Conservation (phyloP, 2,888 invertebrate genomes). For the Epistrophe grossulariae region DNA sequence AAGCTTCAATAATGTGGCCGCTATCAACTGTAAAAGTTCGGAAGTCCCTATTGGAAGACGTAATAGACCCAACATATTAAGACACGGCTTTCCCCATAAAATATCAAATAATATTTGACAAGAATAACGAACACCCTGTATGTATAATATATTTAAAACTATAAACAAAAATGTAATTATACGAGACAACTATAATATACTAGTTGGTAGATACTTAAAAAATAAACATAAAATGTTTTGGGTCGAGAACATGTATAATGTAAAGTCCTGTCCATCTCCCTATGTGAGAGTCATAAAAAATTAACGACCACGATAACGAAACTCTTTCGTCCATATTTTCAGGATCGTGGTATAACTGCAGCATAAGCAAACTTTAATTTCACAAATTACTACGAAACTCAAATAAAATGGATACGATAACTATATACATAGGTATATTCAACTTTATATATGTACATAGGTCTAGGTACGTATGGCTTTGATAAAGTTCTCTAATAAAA, state of each 20-base stretch:
- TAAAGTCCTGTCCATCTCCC: constrained; percentile 15
- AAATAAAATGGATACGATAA: background rate
- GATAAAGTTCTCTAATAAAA: constrained; percentile 38
- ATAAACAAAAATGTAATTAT: background rate
- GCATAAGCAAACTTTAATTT: constrained; percentile 27
- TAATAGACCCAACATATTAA: too few species aligned
- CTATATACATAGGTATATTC: background rate
- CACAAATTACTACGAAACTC: constrained; percentile 14
- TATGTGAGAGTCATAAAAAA: constrained; percentile 7
- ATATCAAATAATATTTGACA: too few species aligned
- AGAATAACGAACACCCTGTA: background rate
- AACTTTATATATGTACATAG: background rate
- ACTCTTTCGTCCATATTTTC: constrained; percentile 10
- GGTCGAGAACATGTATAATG: background rate
- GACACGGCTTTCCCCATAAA: too few species aligned
- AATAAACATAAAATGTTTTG: constrained; percentile 21
- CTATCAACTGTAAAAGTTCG: too few species aligned
- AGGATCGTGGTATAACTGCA: background rate
- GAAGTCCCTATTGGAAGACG: too few species aligned
- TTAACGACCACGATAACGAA: constrained; percentile 21
- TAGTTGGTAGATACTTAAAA: constrained; percentile 1
- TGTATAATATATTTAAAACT: background rate
- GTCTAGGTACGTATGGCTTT: background rate
- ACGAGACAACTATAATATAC: background rate
- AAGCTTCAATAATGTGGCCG: too few species aligned